Conservation (phyloP, 2,888 invertebrate species). For the Galerucella pusilla region DNA sequence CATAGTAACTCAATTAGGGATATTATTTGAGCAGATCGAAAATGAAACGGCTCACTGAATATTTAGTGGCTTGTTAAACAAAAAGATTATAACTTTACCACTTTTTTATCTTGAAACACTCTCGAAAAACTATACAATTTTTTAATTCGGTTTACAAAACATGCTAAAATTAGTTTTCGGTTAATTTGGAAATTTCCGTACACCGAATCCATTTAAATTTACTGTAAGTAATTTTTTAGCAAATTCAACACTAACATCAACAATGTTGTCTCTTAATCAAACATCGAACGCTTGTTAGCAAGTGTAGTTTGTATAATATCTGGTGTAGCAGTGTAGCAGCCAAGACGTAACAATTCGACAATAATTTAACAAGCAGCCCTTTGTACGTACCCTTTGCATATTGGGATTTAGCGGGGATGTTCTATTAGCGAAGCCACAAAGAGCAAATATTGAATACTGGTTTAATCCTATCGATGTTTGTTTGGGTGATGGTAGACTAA, state of each 20-base stretch:
- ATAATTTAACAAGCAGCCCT: constrained; percentile 34
- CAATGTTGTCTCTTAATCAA: constrained; percentile 11
- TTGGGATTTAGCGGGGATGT: constrained; percentile 35
- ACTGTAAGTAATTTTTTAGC: background rate
- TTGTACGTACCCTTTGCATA: constrained; percentile 35
- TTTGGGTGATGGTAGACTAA: constrained; percentile 18
- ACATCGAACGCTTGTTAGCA: constrained; percentile 18
- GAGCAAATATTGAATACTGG: constrained; percentile 34
- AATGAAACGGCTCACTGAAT: too few relatives aligned
- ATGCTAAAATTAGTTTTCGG: too few relatives aligned
- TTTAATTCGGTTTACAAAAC: too few relatives aligned
- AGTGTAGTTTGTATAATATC: constrained; percentile 24
- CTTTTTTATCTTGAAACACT: too few relatives aligned
- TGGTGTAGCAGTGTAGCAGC: constrained; percentile 25
- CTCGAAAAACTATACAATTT: too few relatives aligned
- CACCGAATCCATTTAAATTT: background rate
- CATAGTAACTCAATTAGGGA: too few relatives aligned
- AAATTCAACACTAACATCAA: constrained; percentile 8
- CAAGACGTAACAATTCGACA: constrained; percentile 22
- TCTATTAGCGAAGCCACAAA: constrained; percentile 35
- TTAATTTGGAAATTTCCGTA: too few relatives aligned
- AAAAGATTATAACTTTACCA: too few relatives aligned
- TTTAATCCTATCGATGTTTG: constrained; percentile 30
- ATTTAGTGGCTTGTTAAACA: too few relatives aligned
- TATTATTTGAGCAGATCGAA: too few relatives aligned